Conservation (phyloP, 2,888 invertebrate genomes). For the Patella ulyssiponensis region DNA sequence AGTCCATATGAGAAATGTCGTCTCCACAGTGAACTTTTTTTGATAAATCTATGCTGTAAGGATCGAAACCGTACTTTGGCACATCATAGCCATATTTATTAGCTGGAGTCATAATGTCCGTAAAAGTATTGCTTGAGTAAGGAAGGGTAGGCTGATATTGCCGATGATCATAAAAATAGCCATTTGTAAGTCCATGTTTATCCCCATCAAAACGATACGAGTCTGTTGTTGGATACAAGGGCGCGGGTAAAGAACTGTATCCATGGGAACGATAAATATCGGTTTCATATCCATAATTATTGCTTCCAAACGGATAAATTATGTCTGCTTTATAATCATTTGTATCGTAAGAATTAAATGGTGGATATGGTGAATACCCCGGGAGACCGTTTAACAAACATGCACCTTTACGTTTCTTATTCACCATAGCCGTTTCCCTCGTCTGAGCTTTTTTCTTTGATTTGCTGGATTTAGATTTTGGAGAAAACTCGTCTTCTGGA, state of each 20-base stretch:
- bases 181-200: constrained; percentile 64
- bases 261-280: constrained; percentile 62
- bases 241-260: constrained; percentile 54
- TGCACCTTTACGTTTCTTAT: constrained; percentile 75
- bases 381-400: constrained; percentile 34
- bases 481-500: constrained; percentile 62
- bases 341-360: constrained; percentile 60
- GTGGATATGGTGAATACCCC: constrained; percentile 45
- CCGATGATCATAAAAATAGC: constrained; percentile 67
- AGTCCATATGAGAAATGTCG: constrained; percentile 58
- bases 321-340: constrained; percentile 65
- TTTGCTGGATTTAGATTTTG: constrained; percentile 77
- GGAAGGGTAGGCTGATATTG: constrained; percentile 68
- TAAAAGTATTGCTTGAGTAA: constrained; percentile 65
- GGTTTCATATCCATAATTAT: constrained; percentile 61
- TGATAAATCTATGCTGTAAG: constrained; percentile 66
- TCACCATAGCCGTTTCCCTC: constrained; percentile 92
- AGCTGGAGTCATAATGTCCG: constrained; percentile 64
- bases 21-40: constrained; percentile 66
- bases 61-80: constrained; percentile 63
- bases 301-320: constrained; percentile 63
- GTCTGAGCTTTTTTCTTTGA: constrained; percentile 93
- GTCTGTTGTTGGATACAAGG: constrained; percentile 56
- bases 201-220: constrained; percentile 61
- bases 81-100: constrained; percentile 67